A percentile compares a stretch with the other conserved stretches of the same genome.
Evolutionary conservation across 30 jellyfish, hydroid and myxozoan species (phyloP).

Genomic region (Haliclystus octoradiatus): DNA sequence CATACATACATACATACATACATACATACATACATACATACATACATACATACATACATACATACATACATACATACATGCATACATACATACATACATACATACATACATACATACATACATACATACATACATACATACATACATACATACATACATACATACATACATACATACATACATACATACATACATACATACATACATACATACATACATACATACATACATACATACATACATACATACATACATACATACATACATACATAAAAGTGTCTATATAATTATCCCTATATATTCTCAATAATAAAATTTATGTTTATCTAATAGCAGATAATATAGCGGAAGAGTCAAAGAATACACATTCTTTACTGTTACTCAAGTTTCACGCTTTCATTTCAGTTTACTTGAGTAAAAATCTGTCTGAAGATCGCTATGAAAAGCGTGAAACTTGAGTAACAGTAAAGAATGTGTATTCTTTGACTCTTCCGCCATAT

Average conservation of each 20-base stretch:
- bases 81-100: conserved; percentile 40
- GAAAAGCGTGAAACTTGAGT: no score
- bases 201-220: conserved; percentile 55
- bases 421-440: no score
- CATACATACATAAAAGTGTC: conserved; percentile 1
- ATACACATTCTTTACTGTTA: no score
- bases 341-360: no score
- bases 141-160: conserved; percentile 55
- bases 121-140: conserved; percentile 50
- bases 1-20: conserved; percentile 34
- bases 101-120: conserved; percentile 42
- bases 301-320: no score
- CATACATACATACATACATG: conserved; percentile 31
- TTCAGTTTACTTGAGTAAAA: no score
- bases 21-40: conserved; percentile 35
- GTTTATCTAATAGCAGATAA: no score
- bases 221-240: conserved; percentile 34
- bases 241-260: conserved; percentile 3
- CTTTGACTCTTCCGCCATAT: no score
- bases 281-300: no score
- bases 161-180: conserved; percentile 57
- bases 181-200: conserved; percentile 59
- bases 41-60: conserved; percentile 41
- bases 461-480: no score
- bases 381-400: no score